These are phyloP conservation scores for Aldabrachelys gigantea DNA, from an alignment of 2,113 vertebrate genomes.

Conservation along the genomic window DNA sequence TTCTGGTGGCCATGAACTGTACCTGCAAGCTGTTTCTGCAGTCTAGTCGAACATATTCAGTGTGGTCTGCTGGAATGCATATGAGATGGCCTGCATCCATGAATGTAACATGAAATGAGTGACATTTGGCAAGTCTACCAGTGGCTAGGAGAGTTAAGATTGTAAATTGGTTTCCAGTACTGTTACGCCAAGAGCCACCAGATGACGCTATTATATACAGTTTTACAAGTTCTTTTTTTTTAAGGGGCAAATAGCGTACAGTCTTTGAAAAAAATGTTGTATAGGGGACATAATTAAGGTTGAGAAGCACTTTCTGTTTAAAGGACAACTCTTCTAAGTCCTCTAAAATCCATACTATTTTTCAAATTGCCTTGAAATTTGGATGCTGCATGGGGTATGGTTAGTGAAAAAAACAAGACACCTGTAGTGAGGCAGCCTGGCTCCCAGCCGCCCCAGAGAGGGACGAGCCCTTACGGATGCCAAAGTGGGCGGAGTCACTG, in stretches of 20 bases:
- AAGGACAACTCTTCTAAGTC: neutral
- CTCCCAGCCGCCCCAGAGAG: too few species aligned
- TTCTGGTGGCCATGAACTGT: neutral
- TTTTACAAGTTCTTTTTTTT: too few species aligned
- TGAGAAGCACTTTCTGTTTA: neutral
- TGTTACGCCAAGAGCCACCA: neutral
- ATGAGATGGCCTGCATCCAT: neutral
- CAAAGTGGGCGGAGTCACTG: too few species aligned
- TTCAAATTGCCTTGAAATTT: neutral
- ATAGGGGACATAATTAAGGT: neutral
- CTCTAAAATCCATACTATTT: neutral
- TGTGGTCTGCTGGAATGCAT: neutral
- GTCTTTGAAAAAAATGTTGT: neutral
- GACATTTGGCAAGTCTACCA: neutral
- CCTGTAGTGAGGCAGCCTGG: neutral
- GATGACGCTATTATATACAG: neutral
- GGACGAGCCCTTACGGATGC: too few species aligned
- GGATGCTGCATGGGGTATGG: neutral
- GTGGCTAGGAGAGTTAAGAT: neutral
- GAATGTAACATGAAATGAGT: neutral
- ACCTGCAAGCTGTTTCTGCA: neutral
- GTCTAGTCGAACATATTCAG: neutral
- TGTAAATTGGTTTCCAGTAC: neutral
- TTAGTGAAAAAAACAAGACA: neutral
- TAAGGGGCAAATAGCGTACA: neutral